Percentiles rank a stretch among this genome's conserved stretches.
Conservation (phyloP, 2,888 invertebrate genomes). For the Aelia acuminata region DNA sequence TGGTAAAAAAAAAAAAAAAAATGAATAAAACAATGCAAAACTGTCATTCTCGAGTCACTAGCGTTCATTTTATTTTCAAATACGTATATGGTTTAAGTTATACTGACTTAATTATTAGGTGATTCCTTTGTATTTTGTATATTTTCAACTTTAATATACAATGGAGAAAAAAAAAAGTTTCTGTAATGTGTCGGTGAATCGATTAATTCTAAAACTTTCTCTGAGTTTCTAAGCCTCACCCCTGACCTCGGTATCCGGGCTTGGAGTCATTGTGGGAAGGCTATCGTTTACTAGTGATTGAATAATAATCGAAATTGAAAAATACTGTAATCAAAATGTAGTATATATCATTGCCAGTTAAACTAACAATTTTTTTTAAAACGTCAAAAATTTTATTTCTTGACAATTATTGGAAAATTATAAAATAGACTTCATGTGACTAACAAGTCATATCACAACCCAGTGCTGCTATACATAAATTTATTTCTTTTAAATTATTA, state of each 20-base stretch:
- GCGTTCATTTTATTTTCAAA: not conserved
- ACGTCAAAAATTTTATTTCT: too few relatives aligned
- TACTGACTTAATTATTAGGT: not conserved
- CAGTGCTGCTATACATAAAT: too few relatives aligned
- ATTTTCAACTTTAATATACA: not conserved
- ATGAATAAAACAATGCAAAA: not conserved
- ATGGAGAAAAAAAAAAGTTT: not conserved
- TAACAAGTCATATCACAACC: too few relatives aligned
- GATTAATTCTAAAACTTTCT: constrained; percentile 28
- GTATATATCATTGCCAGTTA: too few relatives aligned
- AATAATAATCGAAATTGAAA: too few relatives aligned
- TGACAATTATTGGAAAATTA: too few relatives aligned
- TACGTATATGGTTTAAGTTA: not conserved
- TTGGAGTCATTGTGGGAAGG: not conserved
- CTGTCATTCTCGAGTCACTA: not conserved
- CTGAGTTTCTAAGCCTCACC: constrained; percentile 29
- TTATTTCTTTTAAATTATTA: too few relatives aligned
- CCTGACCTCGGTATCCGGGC: not conserved
- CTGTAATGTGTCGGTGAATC: not conserved
- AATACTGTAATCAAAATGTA: too few relatives aligned
- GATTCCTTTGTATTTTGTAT: not conserved
- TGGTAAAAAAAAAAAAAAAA: too few relatives aligned
- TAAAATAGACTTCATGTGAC: too few relatives aligned
- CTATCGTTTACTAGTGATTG: not conserved
- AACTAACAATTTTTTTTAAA: too few relatives aligned